Conservation (phyloP, 2,797 vertebrate species). For the Pangasius sanitwongsei region DNA sequence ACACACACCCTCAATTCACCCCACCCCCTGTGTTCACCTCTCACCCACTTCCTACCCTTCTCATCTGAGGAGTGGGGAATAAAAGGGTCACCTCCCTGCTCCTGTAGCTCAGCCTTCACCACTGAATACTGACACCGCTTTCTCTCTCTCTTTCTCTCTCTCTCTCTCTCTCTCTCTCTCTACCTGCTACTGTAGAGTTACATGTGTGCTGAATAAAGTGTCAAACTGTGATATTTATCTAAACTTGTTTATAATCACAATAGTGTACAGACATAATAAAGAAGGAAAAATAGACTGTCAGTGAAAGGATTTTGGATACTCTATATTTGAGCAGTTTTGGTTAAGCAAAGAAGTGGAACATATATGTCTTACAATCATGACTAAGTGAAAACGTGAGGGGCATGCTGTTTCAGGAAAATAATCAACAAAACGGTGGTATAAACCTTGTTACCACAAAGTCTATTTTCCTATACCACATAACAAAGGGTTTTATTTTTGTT, state of each 20-base stretch:
- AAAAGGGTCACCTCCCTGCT: conserved; percentile 57
- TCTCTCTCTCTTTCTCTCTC: background rate
- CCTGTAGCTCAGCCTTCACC: background rate
- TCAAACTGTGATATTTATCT: no score
- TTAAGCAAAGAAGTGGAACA: no score
- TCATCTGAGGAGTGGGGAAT: conserved; percentile 58
- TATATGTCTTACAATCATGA: no score
- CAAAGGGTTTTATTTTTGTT: no score
- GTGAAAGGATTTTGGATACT: no score
- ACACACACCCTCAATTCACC: conserved; percentile 44
- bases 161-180: conserved; percentile 5
- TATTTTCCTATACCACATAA: background rate
- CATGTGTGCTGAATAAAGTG: background rate
- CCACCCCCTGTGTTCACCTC: conserved; percentile 64
- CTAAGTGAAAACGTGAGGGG: no score
- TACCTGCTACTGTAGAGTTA: background rate
- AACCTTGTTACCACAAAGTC: background rate
- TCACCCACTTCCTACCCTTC: conserved; percentile 75
- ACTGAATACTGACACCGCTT: conserved; percentile 34
- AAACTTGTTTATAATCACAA: no score
- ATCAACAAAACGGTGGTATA: background rate
- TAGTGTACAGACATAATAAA: background rate
- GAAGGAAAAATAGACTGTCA: no score
- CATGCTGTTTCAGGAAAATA: no score
- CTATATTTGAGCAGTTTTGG: no score